Evolutionary conservation across 2,113 vertebrate species (phyloP), one percentile per base, ranked within the genome.

Genomic region (Crotalus tigris): DNA sequence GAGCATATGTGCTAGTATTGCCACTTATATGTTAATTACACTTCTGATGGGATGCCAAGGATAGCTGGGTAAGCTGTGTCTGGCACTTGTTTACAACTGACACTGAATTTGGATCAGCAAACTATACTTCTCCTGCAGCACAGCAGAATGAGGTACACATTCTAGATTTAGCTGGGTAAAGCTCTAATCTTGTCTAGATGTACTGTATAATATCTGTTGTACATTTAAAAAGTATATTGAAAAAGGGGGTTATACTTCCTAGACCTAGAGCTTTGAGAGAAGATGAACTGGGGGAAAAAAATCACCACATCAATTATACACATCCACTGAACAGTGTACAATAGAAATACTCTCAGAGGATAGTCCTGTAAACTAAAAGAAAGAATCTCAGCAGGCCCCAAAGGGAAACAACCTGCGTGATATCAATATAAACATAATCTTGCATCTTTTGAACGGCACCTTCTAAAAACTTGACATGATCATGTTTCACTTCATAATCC

Each of bases 21-120:
- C 94, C 39, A 69, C 90, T 95, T 94, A 3, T 7, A 91, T 85
- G 64, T 87, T 96, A 95, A 96, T 94, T 91, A 51, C n/a, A 49
- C 92, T 91, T 95, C 90, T 90, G 93, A 94, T 53, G 69, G 0
- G 2, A 19, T 94, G 94, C 92, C 46, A 69, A 85, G 91, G 91
- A 85, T 69, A 85, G 64, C 54, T 93, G 92, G 87, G 54, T 89
- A 88, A 96, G 94, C 90, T 86, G 88, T 39, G 12, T 53, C 58
- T 93, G 91, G 93, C 90, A 75, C 0, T 61, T 39, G 0, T 58
- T 91, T 90, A 55, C 59, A 89, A 49, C 33, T 3, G 21, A 94
- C 53, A 86, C 9, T 94, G 93, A 64, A 49, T 26, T 75, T 53
- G 55, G 87, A 92, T 88, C 54, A 8, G 92, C n/a, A 81, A 86